Conservation (phyloP, 2,113 vertebrate genomes). For the Fregata magnificens region DNA sequence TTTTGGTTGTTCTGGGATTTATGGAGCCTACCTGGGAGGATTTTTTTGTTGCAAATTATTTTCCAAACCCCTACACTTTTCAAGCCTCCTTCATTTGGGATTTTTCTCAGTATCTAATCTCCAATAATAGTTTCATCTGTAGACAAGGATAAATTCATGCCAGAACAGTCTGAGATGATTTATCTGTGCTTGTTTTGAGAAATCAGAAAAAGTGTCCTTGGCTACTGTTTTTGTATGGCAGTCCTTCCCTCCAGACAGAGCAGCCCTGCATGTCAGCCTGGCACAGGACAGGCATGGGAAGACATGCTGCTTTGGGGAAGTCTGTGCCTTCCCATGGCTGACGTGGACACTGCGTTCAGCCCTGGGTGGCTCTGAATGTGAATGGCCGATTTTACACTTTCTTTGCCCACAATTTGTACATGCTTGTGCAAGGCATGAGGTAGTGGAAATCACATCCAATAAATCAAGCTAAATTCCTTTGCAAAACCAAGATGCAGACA, state of each 20-base stretch:
- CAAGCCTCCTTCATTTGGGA: background rate
- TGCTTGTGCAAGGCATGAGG: background rate
- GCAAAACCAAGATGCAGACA: background rate
- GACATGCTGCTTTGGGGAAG: background rate
- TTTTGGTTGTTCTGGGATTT: background rate
- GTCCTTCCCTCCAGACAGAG: background rate
- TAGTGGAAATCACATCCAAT: background rate
- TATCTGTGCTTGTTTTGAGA: background rate
- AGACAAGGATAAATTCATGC: background rate
- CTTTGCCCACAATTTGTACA: background rate
- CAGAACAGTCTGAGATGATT: background rate
- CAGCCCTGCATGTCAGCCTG: background rate
- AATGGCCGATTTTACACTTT: background rate
- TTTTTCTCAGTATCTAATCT: background rate
- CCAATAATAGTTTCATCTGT: background rate
- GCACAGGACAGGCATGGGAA: fast-evolving
- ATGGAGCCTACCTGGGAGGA: background rate
- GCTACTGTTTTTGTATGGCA: background rate
- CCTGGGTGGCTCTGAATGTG: fast-evolving
- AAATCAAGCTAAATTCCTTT: background rate
- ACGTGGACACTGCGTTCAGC: background rate
- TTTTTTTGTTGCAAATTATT: background rate
- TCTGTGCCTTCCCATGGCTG: background rate
- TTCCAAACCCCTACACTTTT: background rate
- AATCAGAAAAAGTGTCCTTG: background rate